Conservation (phyloP, 2,797 vertebrate genomes). For the Perodicticus potto region DNA sequence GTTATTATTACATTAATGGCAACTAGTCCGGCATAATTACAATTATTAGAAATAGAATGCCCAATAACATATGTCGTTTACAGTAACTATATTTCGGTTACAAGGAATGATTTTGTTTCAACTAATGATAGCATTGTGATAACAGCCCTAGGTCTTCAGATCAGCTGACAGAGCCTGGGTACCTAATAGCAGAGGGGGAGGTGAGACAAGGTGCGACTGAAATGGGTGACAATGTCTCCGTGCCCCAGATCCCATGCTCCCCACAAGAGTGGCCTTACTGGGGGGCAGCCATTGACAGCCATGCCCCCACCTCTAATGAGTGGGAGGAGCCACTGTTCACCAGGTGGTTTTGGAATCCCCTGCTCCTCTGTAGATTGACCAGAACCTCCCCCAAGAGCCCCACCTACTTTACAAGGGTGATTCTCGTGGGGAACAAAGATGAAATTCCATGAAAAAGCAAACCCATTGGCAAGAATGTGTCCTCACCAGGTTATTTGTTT, state of each 20-base stretch:
- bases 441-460: neutral
- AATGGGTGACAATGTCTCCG: neutral
- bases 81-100: constrained; percentile 75
- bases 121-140: constrained; percentile 59
- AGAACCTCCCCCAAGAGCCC: neutral
- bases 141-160: constrained; percentile 44
- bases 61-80: constrained; percentile 70
- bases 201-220: neutral
- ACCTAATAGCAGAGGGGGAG: neutral
- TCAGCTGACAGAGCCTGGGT: constrained; percentile 50
- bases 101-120: constrained; percentile 77
- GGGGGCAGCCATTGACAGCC: neutral
- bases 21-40: constrained; percentile 72
- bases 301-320: neutral
- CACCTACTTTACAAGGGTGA: neutral
- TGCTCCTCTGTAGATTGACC: neutral
- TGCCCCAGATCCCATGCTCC: neutral
- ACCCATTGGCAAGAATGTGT: neutral
- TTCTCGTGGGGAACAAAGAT: neutral
- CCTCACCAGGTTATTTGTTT: fast-evolving
- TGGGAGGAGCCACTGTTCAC: neutral
- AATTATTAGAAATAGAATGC: constrained; percentile 73
- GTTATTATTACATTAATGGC: constrained; percentile 70
- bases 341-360: neutral
- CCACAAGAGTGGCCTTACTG: neutral